Conservation (phyloP, 2,888 invertebrate species). For the Aplocera efformata region DNA sequence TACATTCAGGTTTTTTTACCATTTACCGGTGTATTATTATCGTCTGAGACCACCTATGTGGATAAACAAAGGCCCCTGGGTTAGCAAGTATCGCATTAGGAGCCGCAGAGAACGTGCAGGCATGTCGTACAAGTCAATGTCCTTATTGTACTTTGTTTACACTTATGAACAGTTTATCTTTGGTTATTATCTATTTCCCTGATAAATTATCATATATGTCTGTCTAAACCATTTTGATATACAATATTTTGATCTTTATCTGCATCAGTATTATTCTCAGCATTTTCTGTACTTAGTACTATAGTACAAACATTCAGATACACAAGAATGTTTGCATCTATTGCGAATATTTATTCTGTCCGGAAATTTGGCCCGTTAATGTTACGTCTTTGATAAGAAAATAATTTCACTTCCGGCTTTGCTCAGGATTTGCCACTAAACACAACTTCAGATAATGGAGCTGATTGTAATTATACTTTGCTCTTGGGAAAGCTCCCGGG, state of each 20-base stretch:
- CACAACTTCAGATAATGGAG: conserved; percentile 8
- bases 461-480: conserved; percentile 16
- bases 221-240: no score
- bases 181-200: conserved; percentile 10
- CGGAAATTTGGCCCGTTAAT: no score
- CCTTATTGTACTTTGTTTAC: conserved; percentile 31
- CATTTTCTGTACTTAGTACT: no score
- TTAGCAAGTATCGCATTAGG: conserved; percentile 30
- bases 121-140: conserved; percentile 53
- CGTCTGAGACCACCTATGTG: conserved; percentile 37
- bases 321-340: no score
- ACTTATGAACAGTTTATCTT: conserved; percentile 13
- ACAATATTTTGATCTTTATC: no score
- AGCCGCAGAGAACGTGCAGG: conserved; percentile 49
- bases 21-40: conserved; percentile 15
- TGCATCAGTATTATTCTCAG: no score
- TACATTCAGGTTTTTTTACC: neutral
- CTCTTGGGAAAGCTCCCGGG: conserved; percentile 27
- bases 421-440: conserved; percentile 4
- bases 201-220: conserved; percentile 8
- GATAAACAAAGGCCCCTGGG: conserved; percentile 39
- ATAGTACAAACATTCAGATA: no score
- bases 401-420: neutral
- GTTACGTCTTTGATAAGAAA: neutral
- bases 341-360: no score